Base-by-base conservation (phyloP, 1,140 invertebrate species). In the Macrosteles quadrilineatus region DNA sequence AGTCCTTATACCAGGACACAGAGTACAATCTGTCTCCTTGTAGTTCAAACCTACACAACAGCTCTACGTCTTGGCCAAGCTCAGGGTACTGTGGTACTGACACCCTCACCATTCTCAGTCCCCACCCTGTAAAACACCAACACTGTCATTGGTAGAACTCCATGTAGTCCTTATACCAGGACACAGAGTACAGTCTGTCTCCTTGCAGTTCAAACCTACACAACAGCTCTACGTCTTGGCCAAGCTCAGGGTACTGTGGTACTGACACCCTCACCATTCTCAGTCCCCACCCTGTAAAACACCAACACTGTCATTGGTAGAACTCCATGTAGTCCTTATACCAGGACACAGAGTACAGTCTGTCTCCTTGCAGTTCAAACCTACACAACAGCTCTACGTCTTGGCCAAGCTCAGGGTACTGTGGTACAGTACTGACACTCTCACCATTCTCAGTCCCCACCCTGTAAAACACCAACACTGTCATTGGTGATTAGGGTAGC, bases 81-180 rank as follows among this genome's bases (percentile, higher is more conserved):
- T 11, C 9, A 43, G 36, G 9, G 36, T 43, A 43, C 36, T n/a
- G n/a, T 43, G 36, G 36, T 17, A 43, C 36, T 43, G 36, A 9
- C 36, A 43, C 36, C 17, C 9, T 17, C 9, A 9, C 9, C 17
- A 9, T 43, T 43, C 36, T 11, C 9, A 43, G 9, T 43, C 17
- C 9, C 17, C 36, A 9, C 17, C 36, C 36, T 43, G 36, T 11
- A 43, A 43, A 43, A 43, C 36, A 43, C 17, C 36, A 43, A 11
- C 36, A 43, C 9, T 43, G 36, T 91, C n/a, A n/a, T n/a, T n/a
- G n/a, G n/a, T n/a, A n/a, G n/a, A n/a, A n/a, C n/a, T n/a, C n/a
- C n/a, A n/a, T 87, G 47, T 90, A 90, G 77, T 94, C 91, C 78
- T 93, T 93, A 81, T 94, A 94, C 92, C 92, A 94, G 79, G 92